Evolutionary conservation across 1,140 invertebrate genomes (phyloP).

Genomic region (Ptiloglossa arizonensis): DNA sequence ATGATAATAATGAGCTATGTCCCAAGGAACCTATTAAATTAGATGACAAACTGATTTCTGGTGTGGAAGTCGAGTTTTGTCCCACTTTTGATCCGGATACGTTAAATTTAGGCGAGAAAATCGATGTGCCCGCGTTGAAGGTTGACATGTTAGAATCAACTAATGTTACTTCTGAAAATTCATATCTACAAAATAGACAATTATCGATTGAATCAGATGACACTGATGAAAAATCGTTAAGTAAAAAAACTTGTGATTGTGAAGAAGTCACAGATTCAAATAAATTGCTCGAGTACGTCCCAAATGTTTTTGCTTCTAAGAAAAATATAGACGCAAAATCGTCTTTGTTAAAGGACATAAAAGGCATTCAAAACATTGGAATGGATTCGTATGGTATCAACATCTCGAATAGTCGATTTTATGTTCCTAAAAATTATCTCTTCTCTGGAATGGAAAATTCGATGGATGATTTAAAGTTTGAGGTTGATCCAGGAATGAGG

Average conservation of each 20-base stretch:
- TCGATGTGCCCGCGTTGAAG: not conserved
- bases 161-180: not conserved
- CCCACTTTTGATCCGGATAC: not conserved
- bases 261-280: not conserved
- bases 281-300: slow-evolving; percentile 24
- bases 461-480: slow-evolving; percentile 72
- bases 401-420: slow-evolving; percentile 74
- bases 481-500: slow-evolving; percentile 73
- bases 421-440: slow-evolving; percentile 71
- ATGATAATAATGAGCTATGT: not conserved
- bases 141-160: not conserved
- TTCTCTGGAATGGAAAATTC: slow-evolving; percentile 63
- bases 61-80: slow-evolving; percentile 41
- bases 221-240: not conserved
- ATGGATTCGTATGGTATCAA: slow-evolving; percentile 67
- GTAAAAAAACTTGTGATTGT: not conserved
- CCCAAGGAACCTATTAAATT: slow-evolving; percentile 36
- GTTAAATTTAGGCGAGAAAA: not conserved
- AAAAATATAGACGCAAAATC: slow-evolving; percentile 28
- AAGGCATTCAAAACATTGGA: slow-evolving; percentile 63
- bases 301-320: not conserved
- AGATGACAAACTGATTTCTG: slow-evolving; percentile 52
- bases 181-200: not conserved
- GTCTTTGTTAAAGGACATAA: slow-evolving; percentile 63
- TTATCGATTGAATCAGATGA: not conserved